These are phyloP conservation scores for Gavialis gangeticus DNA, from an alignment of 2,113 vertebrate genomes.

Conservation along the genomic window DNA sequence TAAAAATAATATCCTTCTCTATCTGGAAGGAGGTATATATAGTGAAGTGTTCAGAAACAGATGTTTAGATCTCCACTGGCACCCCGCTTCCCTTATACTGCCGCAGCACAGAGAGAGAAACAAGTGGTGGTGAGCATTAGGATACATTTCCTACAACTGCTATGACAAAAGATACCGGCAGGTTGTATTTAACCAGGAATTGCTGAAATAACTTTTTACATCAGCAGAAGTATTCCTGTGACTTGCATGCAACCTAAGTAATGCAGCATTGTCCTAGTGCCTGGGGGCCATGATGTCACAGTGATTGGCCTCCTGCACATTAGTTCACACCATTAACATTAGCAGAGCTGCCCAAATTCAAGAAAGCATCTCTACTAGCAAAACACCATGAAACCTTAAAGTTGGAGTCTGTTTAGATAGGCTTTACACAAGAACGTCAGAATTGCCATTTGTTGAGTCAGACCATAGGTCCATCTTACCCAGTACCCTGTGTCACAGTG, in stretches of 20 bases:
- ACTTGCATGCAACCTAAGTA: neutral
- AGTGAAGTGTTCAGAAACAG: neutral
- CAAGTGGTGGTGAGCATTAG: neutral
- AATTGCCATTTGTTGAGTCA: no score
- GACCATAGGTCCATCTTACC: no score
- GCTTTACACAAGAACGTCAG: no score
- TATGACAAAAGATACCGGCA: constrained; percentile 23
- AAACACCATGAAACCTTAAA: neutral
- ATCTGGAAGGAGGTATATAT: constrained; percentile 29
- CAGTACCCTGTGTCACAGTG: no score
- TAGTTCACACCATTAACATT: neutral
- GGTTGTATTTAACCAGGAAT: constrained; percentile 36
- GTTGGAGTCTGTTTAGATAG: neutral
- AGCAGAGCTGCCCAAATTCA: neutral
- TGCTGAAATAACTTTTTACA: constrained; percentile 9
- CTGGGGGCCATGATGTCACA: neutral
- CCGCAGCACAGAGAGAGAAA: constrained; percentile 36
- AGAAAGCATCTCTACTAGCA: neutral
- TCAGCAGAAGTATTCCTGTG: neutral
- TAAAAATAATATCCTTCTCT: neutral
- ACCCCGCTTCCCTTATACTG: constrained; percentile 44
- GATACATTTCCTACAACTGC: neutral
- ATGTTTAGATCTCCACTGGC: neutral
- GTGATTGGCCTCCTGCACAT: neutral
- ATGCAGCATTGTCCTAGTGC: neutral